Conservation (phyloP, 2,797 vertebrate species). For the Meda fulgida region DNA sequence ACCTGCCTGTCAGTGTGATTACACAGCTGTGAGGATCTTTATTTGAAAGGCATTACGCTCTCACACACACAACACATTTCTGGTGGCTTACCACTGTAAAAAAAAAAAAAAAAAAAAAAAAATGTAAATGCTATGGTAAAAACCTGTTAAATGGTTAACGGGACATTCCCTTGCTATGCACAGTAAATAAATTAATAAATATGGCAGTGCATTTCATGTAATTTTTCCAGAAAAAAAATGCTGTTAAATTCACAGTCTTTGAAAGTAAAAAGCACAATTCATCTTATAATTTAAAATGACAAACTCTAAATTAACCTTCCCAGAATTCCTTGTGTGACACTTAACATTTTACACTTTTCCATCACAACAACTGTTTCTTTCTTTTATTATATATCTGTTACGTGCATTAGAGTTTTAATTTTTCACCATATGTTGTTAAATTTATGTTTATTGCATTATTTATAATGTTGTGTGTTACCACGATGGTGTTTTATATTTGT, state of each 20-base stretch:
- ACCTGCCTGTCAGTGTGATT: neutral
- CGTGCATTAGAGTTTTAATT: neutral
- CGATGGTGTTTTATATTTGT: neutral
- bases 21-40: conserved; percentile 2
- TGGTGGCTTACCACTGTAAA: neutral
- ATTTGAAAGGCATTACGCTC: neutral
- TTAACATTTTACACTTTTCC: too few relatives aligned
- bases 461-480: neutral
- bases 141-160: neutral
- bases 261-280: too few relatives aligned
- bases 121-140: neutral
- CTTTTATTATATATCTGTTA: neutral
- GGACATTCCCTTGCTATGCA: neutral
- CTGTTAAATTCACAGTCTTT: too few relatives aligned
- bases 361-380: neutral
- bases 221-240: neutral
- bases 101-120: neutral
- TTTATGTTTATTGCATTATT: neutral
- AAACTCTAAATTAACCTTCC: neutral
- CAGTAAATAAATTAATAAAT: too few relatives aligned
- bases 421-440: neutral
- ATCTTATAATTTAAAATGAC: neutral
- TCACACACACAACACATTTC: conserved; percentile 18
- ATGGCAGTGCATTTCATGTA: too few relatives aligned
- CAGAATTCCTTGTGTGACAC: too few relatives aligned